phyloP scores from a whole-genome alignment of 2,797 vertebrate genomes.

The Pygocentrus nattereri region DNA sequence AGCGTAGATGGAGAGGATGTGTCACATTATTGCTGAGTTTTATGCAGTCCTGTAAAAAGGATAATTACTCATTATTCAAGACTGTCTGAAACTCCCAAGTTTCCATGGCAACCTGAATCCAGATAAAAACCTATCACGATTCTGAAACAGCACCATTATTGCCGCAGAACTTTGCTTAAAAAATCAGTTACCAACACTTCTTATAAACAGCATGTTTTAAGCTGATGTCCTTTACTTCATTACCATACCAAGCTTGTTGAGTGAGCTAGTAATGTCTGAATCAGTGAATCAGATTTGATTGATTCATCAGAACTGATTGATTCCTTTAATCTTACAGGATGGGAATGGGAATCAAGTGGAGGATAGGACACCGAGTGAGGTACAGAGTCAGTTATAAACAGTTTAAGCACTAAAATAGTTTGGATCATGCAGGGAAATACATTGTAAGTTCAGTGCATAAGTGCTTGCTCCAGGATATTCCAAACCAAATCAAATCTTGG shows the following conservation, averaged over 20 bases:
- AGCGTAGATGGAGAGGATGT: conserved; percentile 16
- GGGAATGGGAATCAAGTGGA: conserved; percentile 81
- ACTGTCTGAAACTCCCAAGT: conserved; percentile 44
- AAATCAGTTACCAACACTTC: conserved; percentile 16
- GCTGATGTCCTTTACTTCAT: conserved; percentile 23
- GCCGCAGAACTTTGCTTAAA: conserved; percentile 41
- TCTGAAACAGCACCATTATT: conserved; percentile 36
- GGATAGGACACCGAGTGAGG: conserved; percentile 75
- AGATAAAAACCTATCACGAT: conserved; percentile 55
- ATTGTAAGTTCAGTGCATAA: not conserved
- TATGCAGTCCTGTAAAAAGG: conserved; percentile 49
- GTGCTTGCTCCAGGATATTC: not conserved
- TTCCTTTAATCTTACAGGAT: conserved; percentile 71
- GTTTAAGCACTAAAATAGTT: not conserved
- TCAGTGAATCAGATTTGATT: conserved; percentile 25
- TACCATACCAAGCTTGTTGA: conserved; percentile 25
- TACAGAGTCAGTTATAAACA: conserved; percentile 38
- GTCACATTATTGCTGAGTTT: conserved; percentile 38
- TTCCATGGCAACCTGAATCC: conserved; percentile 53
- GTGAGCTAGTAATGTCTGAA: conserved; percentile 10
- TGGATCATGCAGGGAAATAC: not conserved
- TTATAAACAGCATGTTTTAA: conserved; percentile 16
- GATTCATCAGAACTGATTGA: conserved; percentile 25
- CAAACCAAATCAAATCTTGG: not conserved
- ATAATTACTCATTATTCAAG: conserved; percentile 51